Evolutionary conservation across 1,140 invertebrate genomes (phyloP), one percentile per base, ranked within the genome.

Genomic region (Cotesia vestalis): DNA sequence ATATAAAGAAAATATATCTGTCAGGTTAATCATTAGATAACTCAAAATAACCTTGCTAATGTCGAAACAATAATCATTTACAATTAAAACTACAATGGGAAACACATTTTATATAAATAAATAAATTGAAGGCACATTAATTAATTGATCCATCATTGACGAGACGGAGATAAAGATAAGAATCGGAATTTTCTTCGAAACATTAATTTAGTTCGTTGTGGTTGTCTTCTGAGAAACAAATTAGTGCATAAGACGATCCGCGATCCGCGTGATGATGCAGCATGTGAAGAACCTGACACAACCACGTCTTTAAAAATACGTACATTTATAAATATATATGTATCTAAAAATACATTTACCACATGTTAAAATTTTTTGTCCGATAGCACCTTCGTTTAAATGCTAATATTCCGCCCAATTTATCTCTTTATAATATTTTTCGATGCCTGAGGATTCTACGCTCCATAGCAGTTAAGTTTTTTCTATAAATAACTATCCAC

Each of bases 361-460:
- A 20, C 6, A 14, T 14, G 60, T 27, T 11, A 60, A 36, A 4
- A 46, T n/a, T 71, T 62, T 20, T 53, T 46, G 60, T 46, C 27
- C 38, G 69, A 71, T 71, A 66, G 70, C 53, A 71, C 73, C 72
- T 78, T 78, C 72, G 77, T 78, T 77, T 78, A 76, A 75, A 78
- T 78, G 77, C 75, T 78, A 78, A 78, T 76, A 75, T 59, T 38
- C 20, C 53, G 55, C 63, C 40, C 57, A 74, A 75, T 75, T 78
- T 76, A 76, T 75, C 70, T 74, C 72, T 70, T 74, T 76, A 78
- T 76, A 64, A 71, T 71, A 71, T 75, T 66, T 46, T 46, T 59
- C 3, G 57, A 59, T 59, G 17, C 8, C 57, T 59, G 8, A 20
- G 57, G 0, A 59, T 59, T 14, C 57, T 3, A 5, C 9, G 20